Conservation (phyloP, 64 coral and sea anemone genomes). For the Montipora efflorescens region DNA sequence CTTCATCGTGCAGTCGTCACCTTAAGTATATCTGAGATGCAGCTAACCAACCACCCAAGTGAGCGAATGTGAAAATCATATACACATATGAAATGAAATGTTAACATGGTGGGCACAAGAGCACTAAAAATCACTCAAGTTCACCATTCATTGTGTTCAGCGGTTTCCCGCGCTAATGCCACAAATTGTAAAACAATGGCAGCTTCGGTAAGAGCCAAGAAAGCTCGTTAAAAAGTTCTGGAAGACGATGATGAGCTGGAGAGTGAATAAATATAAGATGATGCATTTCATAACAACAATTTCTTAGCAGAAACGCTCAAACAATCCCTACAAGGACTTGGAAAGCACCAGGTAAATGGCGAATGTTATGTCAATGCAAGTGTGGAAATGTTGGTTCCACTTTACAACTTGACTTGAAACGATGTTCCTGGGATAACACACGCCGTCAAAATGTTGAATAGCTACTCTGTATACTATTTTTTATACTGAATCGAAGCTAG, state of each 20-base stretch:
- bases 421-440: constrained; percentile 4
- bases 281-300: neutral
- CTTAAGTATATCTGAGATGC: no score
- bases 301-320: neutral
- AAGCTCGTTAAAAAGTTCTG: neutral
- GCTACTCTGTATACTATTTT: constrained; percentile 15
- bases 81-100: no score
- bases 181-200: neutral
- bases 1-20: no score
- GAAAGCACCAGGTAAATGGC: no score
- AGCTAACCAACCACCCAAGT: no score
- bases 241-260: neutral
- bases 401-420: neutral
- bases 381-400: no score
- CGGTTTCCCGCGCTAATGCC: no score
- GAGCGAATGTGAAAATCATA: no score
- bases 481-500: constrained; percentile 16
- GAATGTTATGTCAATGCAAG: no score
- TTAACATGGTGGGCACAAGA: neutral
- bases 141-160: neutral
- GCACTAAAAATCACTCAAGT: neutral
- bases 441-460: neutral
- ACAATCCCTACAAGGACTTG: no score
- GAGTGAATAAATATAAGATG: constrained; percentile 10
- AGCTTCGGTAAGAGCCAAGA: neutral